These are phyloP conservation scores for Ceratotherium simum DNA, from an alignment of 2,113 vertebrate genomes.

Conservation along the genomic window DNA sequence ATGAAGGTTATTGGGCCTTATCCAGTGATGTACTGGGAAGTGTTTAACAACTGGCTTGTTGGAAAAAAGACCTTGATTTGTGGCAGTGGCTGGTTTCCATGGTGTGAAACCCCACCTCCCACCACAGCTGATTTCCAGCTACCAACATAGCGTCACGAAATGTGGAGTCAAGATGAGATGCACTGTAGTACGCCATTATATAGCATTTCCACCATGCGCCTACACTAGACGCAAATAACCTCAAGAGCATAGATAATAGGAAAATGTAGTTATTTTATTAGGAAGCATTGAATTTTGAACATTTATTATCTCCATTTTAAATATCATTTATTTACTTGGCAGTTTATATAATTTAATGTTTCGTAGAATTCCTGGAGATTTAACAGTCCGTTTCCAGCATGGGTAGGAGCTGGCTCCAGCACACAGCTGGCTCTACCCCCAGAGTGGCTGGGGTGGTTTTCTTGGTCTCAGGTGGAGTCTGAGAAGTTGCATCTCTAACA, in stretches of 20 bases:
- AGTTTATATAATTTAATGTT: not conserved
- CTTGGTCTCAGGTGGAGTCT: not conserved
- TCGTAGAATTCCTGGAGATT: not conserved
- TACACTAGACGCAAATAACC: not conserved
- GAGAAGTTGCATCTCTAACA: not conserved
- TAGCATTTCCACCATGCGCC: accelerated
- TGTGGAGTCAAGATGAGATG: not conserved
- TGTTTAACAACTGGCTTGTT: not conserved
- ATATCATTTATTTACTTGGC: not conserved
- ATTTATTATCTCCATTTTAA: not conserved
- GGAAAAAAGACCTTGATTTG: not conserved
- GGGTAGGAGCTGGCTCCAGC: not conserved
- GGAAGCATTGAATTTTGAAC: not conserved
- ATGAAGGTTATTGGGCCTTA: no score
- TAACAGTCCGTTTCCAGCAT: accelerated
- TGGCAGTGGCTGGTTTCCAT: not conserved
- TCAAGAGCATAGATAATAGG: no score
- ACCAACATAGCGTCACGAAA: accelerated
- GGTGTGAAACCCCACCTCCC: not conserved
- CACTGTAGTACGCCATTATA: accelerated
- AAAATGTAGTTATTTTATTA: not conserved
- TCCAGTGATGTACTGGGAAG: not conserved
- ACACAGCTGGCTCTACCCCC: accelerated
- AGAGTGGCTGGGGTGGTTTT: not conserved
- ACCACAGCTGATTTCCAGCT: not conserved